Evolutionary conservation across 2,113 vertebrate genomes (phyloP).

Genomic region (Leucoraja erinaceus): DNA sequence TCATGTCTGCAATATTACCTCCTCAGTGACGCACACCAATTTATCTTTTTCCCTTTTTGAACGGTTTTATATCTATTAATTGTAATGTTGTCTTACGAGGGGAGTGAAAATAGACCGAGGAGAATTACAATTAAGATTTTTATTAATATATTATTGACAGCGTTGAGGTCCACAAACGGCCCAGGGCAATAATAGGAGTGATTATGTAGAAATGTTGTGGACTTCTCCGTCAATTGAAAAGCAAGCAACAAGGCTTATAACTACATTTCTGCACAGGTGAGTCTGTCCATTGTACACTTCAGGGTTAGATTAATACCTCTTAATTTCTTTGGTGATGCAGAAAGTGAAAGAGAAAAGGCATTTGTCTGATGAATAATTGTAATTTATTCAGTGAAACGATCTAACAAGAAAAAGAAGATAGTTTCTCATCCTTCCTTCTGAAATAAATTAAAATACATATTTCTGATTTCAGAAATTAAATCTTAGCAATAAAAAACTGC

Average conservation of each 20-base stretch:
- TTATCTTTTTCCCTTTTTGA: not conserved
- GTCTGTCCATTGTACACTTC: not conserved
- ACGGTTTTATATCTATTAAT: not conserved
- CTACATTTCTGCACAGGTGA: not conserved
- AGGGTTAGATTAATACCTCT: not conserved
- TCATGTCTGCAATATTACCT: not conserved
- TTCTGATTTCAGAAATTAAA: not conserved
- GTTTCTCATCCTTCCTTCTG: not conserved
- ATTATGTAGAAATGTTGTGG: not conserved
- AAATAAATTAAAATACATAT: not conserved
- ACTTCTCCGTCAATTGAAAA: not conserved
- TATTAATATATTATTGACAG: not conserved
- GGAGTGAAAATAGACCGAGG: not conserved
- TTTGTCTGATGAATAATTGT: not conserved
- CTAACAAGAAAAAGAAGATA: not conserved
- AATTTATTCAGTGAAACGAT: not conserved
- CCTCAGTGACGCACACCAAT: not conserved
- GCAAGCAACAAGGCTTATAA: not conserved
- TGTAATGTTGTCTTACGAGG: not conserved
- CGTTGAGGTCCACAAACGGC: not conserved
- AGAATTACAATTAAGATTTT: not conserved
- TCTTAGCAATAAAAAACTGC: not conserved
- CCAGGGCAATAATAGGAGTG: not conserved
- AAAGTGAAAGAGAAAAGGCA: not conserved
- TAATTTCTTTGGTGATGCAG: not conserved